Percentiles rank a stretch among this genome's conserved stretches.
Evolutionary conservation across 2,888 invertebrate species (phyloP).

Genomic region (Osmoderma eremita): DNA sequence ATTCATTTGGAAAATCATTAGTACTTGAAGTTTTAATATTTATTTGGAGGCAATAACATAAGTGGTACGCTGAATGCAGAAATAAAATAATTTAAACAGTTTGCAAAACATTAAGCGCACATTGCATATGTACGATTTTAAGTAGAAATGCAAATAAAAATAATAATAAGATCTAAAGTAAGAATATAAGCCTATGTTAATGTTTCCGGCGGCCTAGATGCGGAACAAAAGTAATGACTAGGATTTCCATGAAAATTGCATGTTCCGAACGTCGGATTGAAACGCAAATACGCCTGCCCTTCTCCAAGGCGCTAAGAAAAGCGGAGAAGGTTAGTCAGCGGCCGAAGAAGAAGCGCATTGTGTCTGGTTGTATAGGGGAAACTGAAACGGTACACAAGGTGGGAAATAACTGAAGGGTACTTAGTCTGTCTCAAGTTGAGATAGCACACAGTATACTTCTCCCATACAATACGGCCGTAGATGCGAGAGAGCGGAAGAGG

Average conservation of each 20-base stretch:
- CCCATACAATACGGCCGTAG: slow-evolving; percentile 31
- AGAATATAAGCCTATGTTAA: too few relatives aligned
- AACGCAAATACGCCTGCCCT: not conserved
- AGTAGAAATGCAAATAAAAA: too few relatives aligned
- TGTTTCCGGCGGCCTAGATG: too few relatives aligned
- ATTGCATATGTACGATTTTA: too few relatives aligned
- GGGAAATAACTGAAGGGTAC: slow-evolving; percentile 34
- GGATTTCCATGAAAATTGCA: slow-evolving; percentile 6
- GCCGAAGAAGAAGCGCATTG: not conserved
- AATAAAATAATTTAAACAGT: too few relatives aligned
- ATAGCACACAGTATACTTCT: slow-evolving; percentile 33
- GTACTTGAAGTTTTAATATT: too few relatives aligned
- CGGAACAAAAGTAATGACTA: not conserved
- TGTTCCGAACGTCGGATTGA: not conserved
- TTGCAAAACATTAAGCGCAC: too few relatives aligned
- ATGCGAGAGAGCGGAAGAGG: slow-evolving; percentile 34
- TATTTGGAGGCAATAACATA: too few relatives aligned
- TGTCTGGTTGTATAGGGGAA: not conserved
- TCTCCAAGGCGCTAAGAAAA: not conserved
- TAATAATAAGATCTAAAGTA: too few relatives aligned
- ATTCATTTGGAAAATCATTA: too few relatives aligned
- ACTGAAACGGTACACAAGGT: slow-evolving; percentile 11
- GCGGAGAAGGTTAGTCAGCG: slow-evolving; percentile 8
- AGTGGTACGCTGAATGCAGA: too few relatives aligned
- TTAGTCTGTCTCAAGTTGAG: slow-evolving; percentile 37